phyloP scores from a whole-genome alignment of 2,113 vertebrate species.

The Solea solea region DNA sequence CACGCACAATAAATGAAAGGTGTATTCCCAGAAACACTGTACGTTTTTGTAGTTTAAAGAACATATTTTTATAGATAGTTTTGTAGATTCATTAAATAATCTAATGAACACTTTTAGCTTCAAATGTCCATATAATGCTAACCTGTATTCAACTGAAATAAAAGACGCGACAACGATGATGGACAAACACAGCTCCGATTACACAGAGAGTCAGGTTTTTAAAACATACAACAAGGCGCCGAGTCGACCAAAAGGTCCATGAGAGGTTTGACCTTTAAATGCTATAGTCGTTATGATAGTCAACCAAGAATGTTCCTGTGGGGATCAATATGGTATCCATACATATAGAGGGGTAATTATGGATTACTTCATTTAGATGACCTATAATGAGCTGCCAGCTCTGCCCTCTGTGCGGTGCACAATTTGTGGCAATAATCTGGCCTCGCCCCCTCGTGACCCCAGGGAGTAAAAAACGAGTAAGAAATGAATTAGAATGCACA shows the following conservation, averaged over 20 bases:
- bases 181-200: not conserved
- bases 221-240: not conserved
- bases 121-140: not conserved
- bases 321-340: constrained; percentile 58
- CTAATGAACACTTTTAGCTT: not conserved
- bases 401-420: constrained; percentile 34
- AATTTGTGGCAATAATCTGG: constrained; percentile 47
- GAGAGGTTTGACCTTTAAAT: constrained; percentile 49
- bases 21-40: no score
- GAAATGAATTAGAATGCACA: constrained; percentile 20
- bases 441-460: constrained; percentile 44
- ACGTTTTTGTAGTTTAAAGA: no score
- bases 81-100: no score
- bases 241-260: not conserved
- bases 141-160: not conserved
- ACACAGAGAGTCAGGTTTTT: not conserved
- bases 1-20: no score
- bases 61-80: no score
- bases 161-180: not conserved
- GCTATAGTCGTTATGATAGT: constrained; percentile 48
- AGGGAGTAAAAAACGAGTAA: constrained; percentile 17
- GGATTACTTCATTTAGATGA: constrained; percentile 57
- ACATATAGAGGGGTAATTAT: constrained; percentile 56
- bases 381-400: constrained; percentile 56
- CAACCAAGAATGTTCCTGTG: constrained; percentile 47